These are phyloP conservation scores for Pseudomyrmex flavicornis DNA, from an alignment of 1,140 invertebrate species.

Conservation along the genomic window DNA sequence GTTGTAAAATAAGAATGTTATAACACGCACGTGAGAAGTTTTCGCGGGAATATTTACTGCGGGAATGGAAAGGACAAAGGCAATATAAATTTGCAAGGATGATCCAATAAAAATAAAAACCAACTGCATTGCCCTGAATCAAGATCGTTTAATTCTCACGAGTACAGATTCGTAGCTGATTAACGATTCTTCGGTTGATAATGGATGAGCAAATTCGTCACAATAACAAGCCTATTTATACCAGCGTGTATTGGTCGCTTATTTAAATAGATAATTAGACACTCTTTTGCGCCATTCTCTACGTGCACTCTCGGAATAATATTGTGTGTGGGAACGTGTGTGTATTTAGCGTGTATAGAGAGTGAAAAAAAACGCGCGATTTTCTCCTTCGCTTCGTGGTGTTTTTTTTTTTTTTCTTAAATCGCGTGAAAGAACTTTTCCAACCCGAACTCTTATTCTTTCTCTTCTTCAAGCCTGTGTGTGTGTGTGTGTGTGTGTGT, in stretches of 20 bases:
- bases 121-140: conserved; percentile 64
- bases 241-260: conserved; percentile 58
- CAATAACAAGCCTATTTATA: conserved; percentile 70
- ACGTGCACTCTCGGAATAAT: conserved; percentile 58
- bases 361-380: conserved; percentile 29
- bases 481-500: no score
- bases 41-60: not conserved
- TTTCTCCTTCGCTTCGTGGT: conserved; percentile 8
- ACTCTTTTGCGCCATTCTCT: conserved; percentile 61
- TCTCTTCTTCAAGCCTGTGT: not conserved
- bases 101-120: conserved; percentile 2
- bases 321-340: conserved; percentile 50
- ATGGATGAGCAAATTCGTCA: conserved; percentile 68
- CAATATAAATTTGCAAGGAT: not conserved
- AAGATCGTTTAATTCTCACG: conserved; percentile 76
- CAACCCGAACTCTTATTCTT: not conserved
- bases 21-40: no score
- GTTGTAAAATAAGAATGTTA: no score
- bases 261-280: conserved; percentile 67
- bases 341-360: conserved; percentile 43
- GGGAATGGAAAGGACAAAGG: not conserved
- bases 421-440: conserved; percentile 28
- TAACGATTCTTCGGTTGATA: conserved; percentile 66
- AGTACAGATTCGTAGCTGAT: conserved; percentile 73
- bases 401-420: not conserved